Evolutionary conservation across 2,113 vertebrate species (phyloP), one percentile per base, ranked within the genome.

Genomic region (Pangasianodon gigas): DNA sequence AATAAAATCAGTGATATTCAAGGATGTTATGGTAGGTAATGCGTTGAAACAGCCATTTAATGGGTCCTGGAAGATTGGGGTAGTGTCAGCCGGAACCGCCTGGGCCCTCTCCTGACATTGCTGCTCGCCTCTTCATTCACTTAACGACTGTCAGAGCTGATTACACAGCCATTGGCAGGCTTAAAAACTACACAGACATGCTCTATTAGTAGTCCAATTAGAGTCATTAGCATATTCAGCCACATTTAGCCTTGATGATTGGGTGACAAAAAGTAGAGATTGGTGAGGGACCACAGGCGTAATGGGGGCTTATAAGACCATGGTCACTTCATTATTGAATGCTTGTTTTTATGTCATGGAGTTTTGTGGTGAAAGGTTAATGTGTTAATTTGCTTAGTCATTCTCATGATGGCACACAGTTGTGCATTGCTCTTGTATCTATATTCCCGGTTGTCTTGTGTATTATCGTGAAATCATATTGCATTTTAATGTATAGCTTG

Each of bases 1-100:
- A 99, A 99, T 99, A 99, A 99, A 99, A 99, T 98, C 98, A 98
- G 98, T 99, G 98, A 99, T 99, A 99, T 99, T 99, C 98, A 99
- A 99, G 98, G 98, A 98, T 99, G 98, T 99, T 99, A 99, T 99
- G 97, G 98, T 98, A 99, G 98, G 98, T 98, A 98, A 99, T 98
- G 98, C 97, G 97, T 98, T 96, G 97, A 98, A 99, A 98, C 97
- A 98, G 98, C 97, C 97, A 98, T 99, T 99, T 99, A 99, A 99
- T 99, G 98, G 98, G 98, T 98, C 97, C 97, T 98, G 96, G 97
- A 99, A 99, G 98, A 99, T 99, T 99, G 98, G 98, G 97, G 97
- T 98, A 98, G 98, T 99, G 98, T 99, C 98, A 99, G 97, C 98
- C 96, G 98, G 97, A 98, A 99, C 98, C 97, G 97, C 97, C 98